Percentiles rank a stretch among this genome's conserved stretches.
These are phyloP conservation scores for Dendrocincla tyrannina DNA, from an alignment of 2,797 vertebrate species.

Conservation along the genomic window DNA sequence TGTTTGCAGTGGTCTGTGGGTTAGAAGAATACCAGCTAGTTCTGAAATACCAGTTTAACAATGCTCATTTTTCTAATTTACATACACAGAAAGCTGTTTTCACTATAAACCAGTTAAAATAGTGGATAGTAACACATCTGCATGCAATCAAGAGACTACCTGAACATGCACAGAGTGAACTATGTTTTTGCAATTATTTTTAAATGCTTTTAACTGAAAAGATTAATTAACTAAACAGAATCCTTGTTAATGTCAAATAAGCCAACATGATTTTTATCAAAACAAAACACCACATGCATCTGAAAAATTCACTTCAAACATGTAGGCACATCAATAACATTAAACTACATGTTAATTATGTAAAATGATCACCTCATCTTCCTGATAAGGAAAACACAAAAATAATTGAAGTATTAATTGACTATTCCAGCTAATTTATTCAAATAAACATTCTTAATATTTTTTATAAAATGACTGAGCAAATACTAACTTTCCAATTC, in stretches of 20 bases:
- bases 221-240: slow-evolving; percentile 3
- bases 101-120: neutral
- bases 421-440: slow-evolving; percentile 24
- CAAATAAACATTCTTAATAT: neutral
- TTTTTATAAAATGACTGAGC: slow-evolving; percentile 6
- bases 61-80: neutral
- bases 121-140: slow-evolving; percentile 24
- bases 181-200: neutral
- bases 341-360: slow-evolving; percentile 71
- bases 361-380: slow-evolving; percentile 92
- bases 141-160: slow-evolving; percentile 62
- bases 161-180: slow-evolving; percentile 49
- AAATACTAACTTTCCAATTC: neutral
- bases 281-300: slow-evolving; percentile 73
- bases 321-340: slow-evolving; percentile 67
- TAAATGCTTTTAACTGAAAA: neutral
- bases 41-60: neutral
- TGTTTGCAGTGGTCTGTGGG: neutral
- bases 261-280: slow-evolving; percentile 5
- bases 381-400: slow-evolving; percentile 86
- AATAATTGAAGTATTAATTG: slow-evolving; percentile 78
- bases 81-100: neutral
- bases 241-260: slow-evolving; percentile 17
- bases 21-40: neutral
- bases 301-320: slow-evolving; percentile 76